These are phyloP conservation scores for Taenioides sp. DNA, from an alignment of 2,797 vertebrate genomes.

Conservation along the genomic window DNA sequence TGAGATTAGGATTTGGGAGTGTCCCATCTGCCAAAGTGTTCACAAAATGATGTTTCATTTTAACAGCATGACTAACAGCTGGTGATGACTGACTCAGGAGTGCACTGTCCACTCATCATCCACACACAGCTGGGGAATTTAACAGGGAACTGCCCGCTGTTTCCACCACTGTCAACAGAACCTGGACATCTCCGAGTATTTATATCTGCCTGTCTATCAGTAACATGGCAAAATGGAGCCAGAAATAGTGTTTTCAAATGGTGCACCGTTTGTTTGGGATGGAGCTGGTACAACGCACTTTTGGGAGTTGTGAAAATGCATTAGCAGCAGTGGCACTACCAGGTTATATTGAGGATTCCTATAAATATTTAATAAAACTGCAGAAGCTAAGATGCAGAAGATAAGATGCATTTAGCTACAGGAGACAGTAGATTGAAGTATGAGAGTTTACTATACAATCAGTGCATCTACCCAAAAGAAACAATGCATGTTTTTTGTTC, in stretches of 20 bases:
- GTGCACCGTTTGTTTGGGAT: not conserved
- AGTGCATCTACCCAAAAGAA: not conserved
- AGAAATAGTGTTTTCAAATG: constrained; percentile 10
- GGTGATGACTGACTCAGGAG: constrained; percentile 51
- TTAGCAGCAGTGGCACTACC: not conserved
- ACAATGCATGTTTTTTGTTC: not conserved
- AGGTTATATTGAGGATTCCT: not conserved
- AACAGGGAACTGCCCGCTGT: constrained; percentile 22
- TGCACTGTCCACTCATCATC: constrained; percentile 49
- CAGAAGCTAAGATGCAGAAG: not conserved
- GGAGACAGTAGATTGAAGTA: not conserved
- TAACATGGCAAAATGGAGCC: constrained; percentile 3
- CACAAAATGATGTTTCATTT: constrained; percentile 34
- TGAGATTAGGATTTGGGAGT: not conserved
- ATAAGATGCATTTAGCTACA: not conserved
- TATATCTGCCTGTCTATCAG: constrained; percentile 20
- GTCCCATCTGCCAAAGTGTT: not conserved
- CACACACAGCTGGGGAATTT: constrained; percentile 47
- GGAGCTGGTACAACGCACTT: not conserved
- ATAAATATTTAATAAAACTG: constrained; percentile 3
- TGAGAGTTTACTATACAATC: too few relatives aligned
- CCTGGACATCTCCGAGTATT: constrained; percentile 33
- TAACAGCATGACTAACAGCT: constrained; percentile 41
- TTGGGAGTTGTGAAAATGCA: not conserved
- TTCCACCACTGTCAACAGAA: constrained; percentile 23